Base-by-base conservation (phyloP, 2,797 vertebrate genomes). In the Gallinago stenura region DNA sequence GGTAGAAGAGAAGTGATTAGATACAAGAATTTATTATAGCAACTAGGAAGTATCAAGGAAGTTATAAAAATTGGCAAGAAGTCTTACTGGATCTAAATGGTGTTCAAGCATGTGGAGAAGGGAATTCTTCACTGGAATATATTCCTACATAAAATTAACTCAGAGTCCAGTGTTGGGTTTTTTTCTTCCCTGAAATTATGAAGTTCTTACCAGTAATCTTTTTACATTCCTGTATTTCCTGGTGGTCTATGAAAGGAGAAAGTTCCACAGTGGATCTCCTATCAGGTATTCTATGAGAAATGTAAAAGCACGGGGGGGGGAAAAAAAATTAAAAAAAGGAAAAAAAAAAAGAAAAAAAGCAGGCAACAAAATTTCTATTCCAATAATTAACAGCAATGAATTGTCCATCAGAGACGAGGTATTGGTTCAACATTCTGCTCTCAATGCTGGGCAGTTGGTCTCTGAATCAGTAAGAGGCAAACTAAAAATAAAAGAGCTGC, bases 401-500 rank as follows among this genome's bases (percentile, higher is more conserved):
- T 89, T 84, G 41, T 37, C n/a, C 48, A n/a, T 65, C 20, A 82
- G 45, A 56, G 35, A 70, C 18, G 66, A 86, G 20, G 21, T 46
- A 62, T 81, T 90, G 6, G 3, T n/a, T 83, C 51, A 77, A 6
- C 62, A n/a, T 69, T 90, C 43, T 2, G 1, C 6, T 72, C 41
- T 65, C 26, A 31, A 9, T 50, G 12, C 33, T 60, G 46, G 22
- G 20, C 31, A 57, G 10, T 20, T 62, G 17, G n/a, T 64, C 24
- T 68, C 2, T 3, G 69, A 90, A 70, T 85, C 56, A 83, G 28
- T 68, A 73, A 95, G 41, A 90, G 45, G 12, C 33, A 48, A 18
- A 58, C 14, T 56, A 75, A 96, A 96, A 96, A 85, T 58, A 81
- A 83, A 83, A 77, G 21, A 62, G 10, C 7, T 76, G 9, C 20